Base-by-base conservation (phyloP, 2,888 invertebrate species). In the Andrena hattorfiana region DNA sequence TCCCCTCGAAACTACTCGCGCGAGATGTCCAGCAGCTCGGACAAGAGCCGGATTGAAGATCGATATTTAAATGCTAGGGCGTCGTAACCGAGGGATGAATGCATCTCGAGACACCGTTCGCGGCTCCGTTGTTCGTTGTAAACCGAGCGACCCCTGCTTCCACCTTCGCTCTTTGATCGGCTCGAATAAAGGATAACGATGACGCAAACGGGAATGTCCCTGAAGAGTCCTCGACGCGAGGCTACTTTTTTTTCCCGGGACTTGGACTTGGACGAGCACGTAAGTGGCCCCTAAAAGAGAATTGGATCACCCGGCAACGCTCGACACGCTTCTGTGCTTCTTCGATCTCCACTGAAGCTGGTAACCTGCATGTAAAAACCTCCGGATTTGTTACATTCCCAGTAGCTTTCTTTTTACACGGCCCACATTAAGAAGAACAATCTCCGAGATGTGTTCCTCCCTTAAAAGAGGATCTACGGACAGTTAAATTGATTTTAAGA, bases 141-240 rank as follows among this genome's bases (percentile, higher is more conserved):
- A 62, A 62, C 7, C 32, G 35, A 62, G 32, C 62, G 62, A 62
- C 1, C 32, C 20, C n/a, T n/a, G 5, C 28, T 42, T n/a, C 13
- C 23, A 42, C 23, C 26, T 0, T 8, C 26, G 26, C 26, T 42
- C 28, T 78, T 62, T 74, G 62, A 74, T 54, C 30, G 49, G 26
- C 13, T 6, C 2, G 59, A 64, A 79, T 69, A 79, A 79, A 69
- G 54, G 59, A 60, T 69, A 28, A 13, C 32, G 63, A 73, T 69
- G 64, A 48, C 73, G 64, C 51, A 64, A 48, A 26, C 30, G 49
- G 64, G 48, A 67, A 48, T 5, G 42, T 73, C 48, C 59, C 69
- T 3, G 51, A 62, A 63, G 63, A 59, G 49, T 23, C 60, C 66
- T 68, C 59, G 51, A n/a, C 7, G n/a, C 32, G 2, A 10, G 13